Conservation (phyloP, 2,888 invertebrate genomes). For the Drosophila mettleri region DNA sequence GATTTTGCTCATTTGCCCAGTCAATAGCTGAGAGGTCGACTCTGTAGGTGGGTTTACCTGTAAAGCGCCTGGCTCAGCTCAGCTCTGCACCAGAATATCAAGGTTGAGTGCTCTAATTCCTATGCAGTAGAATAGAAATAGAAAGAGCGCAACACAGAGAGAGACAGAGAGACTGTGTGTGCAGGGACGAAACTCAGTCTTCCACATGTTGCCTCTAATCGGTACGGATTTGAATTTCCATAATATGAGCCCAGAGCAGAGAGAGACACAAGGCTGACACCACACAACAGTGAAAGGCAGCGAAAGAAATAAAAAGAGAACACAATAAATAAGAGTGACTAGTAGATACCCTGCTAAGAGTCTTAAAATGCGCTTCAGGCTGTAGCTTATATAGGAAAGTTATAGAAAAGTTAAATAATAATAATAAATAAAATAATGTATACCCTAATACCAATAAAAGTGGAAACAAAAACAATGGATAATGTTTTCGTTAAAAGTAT, state of each 20-base stretch:
- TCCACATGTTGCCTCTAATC: constrained; percentile 77
- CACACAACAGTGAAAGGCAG: neutral
- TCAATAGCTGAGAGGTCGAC: constrained; percentile 19
- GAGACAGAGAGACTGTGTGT: neutral
- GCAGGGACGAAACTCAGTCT: constrained; percentile 43
- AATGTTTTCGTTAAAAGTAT: too few relatives aligned
- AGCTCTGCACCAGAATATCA: constrained; percentile 25
- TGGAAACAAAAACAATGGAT: too few relatives aligned
- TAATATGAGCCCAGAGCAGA: constrained; percentile 69
- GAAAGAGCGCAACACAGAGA: neutral
- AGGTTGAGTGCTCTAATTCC: constrained; percentile 54
- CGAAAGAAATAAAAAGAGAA: constrained; percentile 15
- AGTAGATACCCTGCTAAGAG: neutral
- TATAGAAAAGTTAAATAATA: too few relatives aligned
- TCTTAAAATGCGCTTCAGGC: neutral
- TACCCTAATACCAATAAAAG: too few relatives aligned
- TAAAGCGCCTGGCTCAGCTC: constrained; percentile 26
- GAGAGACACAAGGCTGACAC: constrained; percentile 25
- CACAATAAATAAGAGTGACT: neutral
- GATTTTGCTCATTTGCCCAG: constrained; percentile 34
- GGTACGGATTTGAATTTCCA: constrained; percentile 78
- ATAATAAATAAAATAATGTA: too few relatives aligned
- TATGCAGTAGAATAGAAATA: constrained; percentile 21
- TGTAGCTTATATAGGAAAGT: neutral
- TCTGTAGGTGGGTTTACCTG: neutral